A percentile compares a stretch with the other conserved stretches of the same genome.
Conservation (phyloP, 2,888 invertebrate genomes). For the Cephonodes hylas region DNA sequence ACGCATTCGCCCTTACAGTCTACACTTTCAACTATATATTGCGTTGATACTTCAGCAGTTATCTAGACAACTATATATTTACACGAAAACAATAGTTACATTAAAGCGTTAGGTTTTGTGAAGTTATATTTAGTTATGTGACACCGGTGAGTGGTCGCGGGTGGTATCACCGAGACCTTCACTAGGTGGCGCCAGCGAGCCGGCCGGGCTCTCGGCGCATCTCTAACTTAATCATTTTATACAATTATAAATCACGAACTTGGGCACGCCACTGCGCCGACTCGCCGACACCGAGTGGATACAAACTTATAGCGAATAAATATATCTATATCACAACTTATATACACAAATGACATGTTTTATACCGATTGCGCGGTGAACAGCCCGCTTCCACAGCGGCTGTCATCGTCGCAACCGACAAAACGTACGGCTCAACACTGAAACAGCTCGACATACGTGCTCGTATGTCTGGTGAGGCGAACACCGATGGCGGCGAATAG, state of each 20-base stretch:
- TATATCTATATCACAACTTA: slow-evolving; percentile 5
- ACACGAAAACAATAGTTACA: slow-evolving; percentile 32
- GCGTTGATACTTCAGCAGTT: slow-evolving; percentile 12
- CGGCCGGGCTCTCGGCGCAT: neutral
- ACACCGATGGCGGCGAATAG: neutral
- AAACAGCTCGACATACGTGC: neutral
- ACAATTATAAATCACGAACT: neutral
- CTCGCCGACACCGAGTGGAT: too few relatives aligned
- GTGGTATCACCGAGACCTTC: neutral
- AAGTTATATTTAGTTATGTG: slow-evolving; percentile 17
- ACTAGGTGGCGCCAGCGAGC: neutral
- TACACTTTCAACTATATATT: neutral
- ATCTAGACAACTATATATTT: slow-evolving; percentile 7
- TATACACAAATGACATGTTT: neutral
- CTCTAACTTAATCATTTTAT: too few relatives aligned
- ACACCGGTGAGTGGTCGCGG: too few relatives aligned
- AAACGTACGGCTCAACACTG: neutral
- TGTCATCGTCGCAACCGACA: neutral
- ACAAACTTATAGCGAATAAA: neutral
- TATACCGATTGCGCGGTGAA: neutral
- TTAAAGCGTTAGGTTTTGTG: slow-evolving; percentile 46
- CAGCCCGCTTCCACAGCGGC: neutral
- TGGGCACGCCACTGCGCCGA: neutral
- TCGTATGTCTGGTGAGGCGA: neutral
- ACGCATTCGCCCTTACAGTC: neutral